Evolutionary conservation across 2,797 vertebrate species (phyloP).

Genomic region (Cossypha caffra): DNA sequence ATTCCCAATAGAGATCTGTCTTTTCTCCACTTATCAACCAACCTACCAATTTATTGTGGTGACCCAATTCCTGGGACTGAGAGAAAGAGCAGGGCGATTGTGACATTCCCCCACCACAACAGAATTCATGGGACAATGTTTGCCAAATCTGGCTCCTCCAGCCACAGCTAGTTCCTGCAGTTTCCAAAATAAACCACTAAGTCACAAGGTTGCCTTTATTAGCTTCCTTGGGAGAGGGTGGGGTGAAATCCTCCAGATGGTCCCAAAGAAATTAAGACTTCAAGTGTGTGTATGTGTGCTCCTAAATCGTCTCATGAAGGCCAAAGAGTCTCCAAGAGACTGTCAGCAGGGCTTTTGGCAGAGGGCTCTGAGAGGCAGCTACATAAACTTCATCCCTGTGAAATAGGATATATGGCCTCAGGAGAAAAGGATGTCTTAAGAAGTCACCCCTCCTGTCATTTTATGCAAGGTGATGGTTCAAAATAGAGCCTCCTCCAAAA

Average conservation of each 20-base stretch:
- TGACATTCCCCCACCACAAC: neutral
- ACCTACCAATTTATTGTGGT: neutral
- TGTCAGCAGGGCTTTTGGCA: neutral
- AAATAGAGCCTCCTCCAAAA: neutral
- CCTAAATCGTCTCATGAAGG: neutral
- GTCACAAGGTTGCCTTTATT: constrained; percentile 47
- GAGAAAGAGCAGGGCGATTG: neutral
- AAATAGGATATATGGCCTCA: neutral
- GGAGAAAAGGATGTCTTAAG: neutral
- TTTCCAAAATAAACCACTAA: constrained; percentile 53
- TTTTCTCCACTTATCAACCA: neutral
- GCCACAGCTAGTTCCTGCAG: neutral
- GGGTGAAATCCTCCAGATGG: constrained; percentile 1
- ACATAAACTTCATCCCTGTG: neutral
- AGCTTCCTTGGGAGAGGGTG: neutral
- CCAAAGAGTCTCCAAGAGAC: neutral
- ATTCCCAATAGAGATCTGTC: neutral
- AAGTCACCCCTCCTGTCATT: neutral
- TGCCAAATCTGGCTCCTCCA: neutral
- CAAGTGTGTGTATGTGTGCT: neutral
- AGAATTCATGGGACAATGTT: neutral
- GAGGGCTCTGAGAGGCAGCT: neutral
- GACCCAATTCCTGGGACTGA: neutral
- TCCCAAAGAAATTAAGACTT: constrained; percentile 19
- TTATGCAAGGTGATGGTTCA: neutral